These are phyloP conservation scores for Parazoanthus swiftii DNA, from an alignment of 92 coral and sea anemone genomes.

Conservation along the genomic window DNA sequence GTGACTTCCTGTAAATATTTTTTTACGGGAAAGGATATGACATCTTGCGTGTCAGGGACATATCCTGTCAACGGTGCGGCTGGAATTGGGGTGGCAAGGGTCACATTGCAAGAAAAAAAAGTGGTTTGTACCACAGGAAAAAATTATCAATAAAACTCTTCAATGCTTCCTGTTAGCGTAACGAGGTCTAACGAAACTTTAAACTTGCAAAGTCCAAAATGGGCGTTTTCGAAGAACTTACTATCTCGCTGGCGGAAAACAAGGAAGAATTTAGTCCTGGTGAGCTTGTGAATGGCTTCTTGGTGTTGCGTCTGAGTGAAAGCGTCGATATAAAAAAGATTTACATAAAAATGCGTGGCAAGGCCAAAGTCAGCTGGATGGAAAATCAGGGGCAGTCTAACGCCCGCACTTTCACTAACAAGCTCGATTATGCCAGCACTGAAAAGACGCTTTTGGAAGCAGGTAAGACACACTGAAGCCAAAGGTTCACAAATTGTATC, in stretches of 20 bases:
- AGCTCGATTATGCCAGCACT: conserved; percentile 35
- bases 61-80: conserved; percentile 11
- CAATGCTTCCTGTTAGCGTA: not conserved
- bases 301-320: conserved; percentile 32
- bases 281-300: conserved; percentile 34
- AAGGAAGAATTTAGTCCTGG: conserved; percentile 36
- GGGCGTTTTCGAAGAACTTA: conserved; percentile 33
- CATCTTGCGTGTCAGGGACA: not conserved
- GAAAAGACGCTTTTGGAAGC: conserved; percentile 30
- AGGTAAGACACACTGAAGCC: conserved; percentile 9
- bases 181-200: not conserved
- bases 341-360: conserved; percentile 30
- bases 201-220: not conserved
- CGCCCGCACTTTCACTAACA: conserved; percentile 23
- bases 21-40: not conserved
- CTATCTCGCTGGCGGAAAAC: conserved; percentile 27
- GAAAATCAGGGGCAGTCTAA: conserved; percentile 20
- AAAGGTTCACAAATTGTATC: not conserved
- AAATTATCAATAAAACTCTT: not conserved
- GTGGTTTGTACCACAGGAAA: not conserved
- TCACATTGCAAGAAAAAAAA: conserved; percentile 7
- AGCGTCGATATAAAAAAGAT: conserved; percentile 17
- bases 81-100: not conserved
- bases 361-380: conserved; percentile 33
- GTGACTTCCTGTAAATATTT: not conserved